These are phyloP conservation scores for Acromyrmex echinatior DNA, from an alignment of 1,140 invertebrate species.

Conservation along the genomic window DNA sequence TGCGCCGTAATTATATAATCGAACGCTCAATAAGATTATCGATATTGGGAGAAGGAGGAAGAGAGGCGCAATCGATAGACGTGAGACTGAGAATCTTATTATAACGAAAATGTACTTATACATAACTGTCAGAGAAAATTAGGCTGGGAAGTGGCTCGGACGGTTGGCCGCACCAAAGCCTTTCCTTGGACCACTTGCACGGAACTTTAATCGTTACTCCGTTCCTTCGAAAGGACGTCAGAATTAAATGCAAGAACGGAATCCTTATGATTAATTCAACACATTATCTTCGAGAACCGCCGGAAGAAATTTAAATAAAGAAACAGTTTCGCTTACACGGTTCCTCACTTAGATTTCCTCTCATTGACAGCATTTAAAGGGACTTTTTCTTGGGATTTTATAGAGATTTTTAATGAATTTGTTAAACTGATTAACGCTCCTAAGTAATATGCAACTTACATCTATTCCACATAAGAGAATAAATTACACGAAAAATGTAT, in stretches of 20 bases:
- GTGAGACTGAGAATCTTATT: conserved; percentile 41
- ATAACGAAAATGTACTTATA: conserved; percentile 59
- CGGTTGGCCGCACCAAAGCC: conserved; percentile 48
- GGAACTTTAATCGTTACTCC: conserved; percentile 73
- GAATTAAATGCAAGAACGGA: conserved; percentile 67
- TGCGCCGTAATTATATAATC: conserved; percentile 20
- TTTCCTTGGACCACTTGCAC: conserved; percentile 27
- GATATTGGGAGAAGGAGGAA: background rate
- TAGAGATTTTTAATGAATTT: conserved; percentile 32
- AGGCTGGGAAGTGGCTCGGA: conserved; percentile 47
- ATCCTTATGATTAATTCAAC: conserved; percentile 78
- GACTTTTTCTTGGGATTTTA: background rate
- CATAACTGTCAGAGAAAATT: conserved; percentile 59
- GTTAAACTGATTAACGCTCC: conserved; percentile 19
- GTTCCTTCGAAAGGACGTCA: conserved; percentile 44
- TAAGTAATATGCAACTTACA: background rate
- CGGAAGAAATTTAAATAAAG: conserved; percentile 77
- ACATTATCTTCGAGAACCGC: conserved; percentile 70
- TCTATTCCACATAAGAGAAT: background rate
- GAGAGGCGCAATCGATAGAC: background rate
- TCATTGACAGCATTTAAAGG: conserved; percentile 37
- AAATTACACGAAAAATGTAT: background rate
- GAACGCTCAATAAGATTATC: conserved; percentile 38
- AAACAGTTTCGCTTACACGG: conserved; percentile 75
- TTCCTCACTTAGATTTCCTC: conserved; percentile 65